Percentiles rank a stretch among this genome's conserved stretches.
phyloP scores from a whole-genome alignment of 2,113 vertebrate species.

The Casuarius casuarius region DNA sequence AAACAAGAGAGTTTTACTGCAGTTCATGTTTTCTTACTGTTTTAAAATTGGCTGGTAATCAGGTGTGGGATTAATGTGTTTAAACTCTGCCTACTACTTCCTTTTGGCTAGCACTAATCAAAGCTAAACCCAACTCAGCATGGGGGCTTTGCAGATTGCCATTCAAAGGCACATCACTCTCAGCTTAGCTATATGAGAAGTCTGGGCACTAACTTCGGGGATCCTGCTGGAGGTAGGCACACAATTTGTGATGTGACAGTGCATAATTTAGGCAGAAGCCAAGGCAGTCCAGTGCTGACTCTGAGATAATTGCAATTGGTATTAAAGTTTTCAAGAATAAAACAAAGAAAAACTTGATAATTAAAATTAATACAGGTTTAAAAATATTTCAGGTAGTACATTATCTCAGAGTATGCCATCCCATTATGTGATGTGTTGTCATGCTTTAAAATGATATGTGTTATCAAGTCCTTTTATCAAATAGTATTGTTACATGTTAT shows the following conservation, averaged over 20 bases:
- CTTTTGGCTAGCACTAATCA: neutral
- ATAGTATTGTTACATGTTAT: neutral
- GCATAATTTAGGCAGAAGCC: neutral
- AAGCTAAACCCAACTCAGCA: neutral
- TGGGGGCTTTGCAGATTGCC: neutral
- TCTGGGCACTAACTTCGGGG: neutral
- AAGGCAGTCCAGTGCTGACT: neutral
- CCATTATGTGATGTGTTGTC: neutral
- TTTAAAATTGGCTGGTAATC: neutral
- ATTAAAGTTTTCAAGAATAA: neutral
- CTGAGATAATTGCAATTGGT: neutral
- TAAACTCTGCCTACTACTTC: neutral
- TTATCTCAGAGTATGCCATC: neutral
- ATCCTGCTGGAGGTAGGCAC: neutral
- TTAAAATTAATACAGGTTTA: neutral
- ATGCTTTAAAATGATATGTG: neutral
- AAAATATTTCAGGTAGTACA: neutral
- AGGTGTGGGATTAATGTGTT: neutral
- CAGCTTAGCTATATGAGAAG: neutral
- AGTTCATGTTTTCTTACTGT: neutral
- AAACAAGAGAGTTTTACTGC: neutral
- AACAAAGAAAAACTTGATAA: neutral
- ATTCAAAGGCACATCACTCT: neutral
- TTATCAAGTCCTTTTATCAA: neutral
- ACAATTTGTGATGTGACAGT: neutral